Conservation (phyloP, 2,797 vertebrate species). For the Natrix natrix region DNA sequence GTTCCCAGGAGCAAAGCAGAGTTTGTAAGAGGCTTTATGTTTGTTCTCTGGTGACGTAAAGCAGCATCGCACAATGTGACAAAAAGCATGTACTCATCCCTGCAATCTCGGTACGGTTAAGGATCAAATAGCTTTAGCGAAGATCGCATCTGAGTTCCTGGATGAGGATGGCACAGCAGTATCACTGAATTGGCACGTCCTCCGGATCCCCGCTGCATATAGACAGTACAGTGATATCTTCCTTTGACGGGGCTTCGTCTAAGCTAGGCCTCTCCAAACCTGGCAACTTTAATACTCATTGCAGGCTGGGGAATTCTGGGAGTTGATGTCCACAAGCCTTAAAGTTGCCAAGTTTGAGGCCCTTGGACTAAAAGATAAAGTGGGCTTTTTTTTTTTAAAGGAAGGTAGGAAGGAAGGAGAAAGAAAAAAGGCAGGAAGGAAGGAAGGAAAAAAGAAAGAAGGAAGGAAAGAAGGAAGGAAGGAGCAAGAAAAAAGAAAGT, state of each 20-base stretch:
- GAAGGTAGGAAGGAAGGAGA: not conserved
- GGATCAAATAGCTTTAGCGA: not conserved
- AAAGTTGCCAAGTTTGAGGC: not conserved
- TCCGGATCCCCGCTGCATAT: not conserved
- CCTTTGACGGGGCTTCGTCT: not conserved
- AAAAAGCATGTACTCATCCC: not conserved
- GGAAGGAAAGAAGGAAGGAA: no score
- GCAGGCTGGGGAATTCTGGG: not conserved
- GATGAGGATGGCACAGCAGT: not conserved
- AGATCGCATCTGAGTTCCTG: not conserved
- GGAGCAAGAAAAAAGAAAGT: rapidly evolving
- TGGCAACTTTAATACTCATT: not conserved
- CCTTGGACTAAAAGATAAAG: not conserved
- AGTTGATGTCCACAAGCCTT: not conserved
- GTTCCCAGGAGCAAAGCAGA: not conserved
- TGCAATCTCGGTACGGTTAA: not conserved
- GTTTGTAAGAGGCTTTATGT: not conserved
- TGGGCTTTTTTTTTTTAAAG: not conserved
- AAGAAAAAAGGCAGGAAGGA: not conserved
- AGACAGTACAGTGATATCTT: not conserved
- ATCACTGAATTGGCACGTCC: not conserved
- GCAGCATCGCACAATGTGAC: not conserved
- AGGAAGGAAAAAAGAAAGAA: no score
- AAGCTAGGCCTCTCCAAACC: not conserved
- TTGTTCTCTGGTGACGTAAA: not conserved